phyloP scores from a whole-genome alignment of 2,797 vertebrate genomes.

The Glossophaga mutica region DNA sequence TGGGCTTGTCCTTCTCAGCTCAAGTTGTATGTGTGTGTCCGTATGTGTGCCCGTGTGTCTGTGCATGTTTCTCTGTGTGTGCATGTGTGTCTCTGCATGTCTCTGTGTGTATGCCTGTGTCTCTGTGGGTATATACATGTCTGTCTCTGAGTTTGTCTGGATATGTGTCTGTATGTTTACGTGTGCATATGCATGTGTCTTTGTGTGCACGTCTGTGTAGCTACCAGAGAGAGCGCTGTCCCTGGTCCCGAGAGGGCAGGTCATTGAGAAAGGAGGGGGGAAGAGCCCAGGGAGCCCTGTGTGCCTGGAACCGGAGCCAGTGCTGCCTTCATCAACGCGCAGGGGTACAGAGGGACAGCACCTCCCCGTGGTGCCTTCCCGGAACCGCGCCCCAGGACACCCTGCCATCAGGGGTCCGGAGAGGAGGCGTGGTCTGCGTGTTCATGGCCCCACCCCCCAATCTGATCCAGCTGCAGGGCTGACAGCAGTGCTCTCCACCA shows the following conservation, averaged over 20 bases:
- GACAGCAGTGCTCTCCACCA: background rate
- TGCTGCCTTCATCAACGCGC: background rate
- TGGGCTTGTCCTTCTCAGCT: background rate
- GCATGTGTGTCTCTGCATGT: too few relatives aligned
- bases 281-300: background rate
- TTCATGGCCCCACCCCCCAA: too few relatives aligned
- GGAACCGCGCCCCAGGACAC: too few relatives aligned
- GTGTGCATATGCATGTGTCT: background rate
- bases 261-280: background rate
- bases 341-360: background rate
- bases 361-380: rapidly evolving
- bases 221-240: background rate
- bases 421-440: background rate
- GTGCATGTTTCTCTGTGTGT: too few relatives aligned
- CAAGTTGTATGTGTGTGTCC: background rate
- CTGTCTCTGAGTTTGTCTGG: too few relatives aligned
- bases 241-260: background rate
- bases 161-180: background rate
- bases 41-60: background rate
- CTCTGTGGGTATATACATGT: too few relatives aligned
- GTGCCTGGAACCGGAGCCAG: background rate
- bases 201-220: background rate
- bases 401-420: background rate
- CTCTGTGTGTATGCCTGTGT: too few relatives aligned
- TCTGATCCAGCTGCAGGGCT: background rate